phyloP scores from a whole-genome alignment of 2,113 vertebrate species.

The Ictalurus furcatus region DNA sequence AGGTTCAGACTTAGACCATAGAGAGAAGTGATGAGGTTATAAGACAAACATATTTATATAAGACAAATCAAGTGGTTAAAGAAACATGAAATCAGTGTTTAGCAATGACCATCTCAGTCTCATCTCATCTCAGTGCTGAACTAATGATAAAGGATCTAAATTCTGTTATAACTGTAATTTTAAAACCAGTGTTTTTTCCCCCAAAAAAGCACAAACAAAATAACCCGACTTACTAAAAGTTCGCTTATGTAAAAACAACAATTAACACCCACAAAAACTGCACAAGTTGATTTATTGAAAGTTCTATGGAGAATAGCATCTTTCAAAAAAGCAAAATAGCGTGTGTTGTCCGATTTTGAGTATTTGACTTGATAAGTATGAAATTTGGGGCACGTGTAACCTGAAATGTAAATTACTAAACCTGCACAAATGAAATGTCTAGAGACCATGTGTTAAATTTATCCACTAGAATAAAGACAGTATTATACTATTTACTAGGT shows the following conservation, averaged over 20 bases:
- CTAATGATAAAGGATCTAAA: neutral
- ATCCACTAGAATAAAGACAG: neutral
- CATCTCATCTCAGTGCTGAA: too few relatives aligned
- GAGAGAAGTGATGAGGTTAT: neutral
- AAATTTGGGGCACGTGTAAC: neutral
- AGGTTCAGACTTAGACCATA: neutral
- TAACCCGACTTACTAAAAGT: neutral
- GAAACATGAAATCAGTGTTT: neutral
- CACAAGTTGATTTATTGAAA: neutral
- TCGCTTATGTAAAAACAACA: neutral
- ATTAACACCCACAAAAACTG: too few relatives aligned
- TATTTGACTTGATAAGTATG: neutral
- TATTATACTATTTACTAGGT: neutral
- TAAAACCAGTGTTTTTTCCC: too few relatives aligned
- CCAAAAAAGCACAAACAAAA: too few relatives aligned
- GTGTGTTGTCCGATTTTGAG: neutral
- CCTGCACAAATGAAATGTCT: neutral
- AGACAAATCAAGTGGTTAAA: neutral
- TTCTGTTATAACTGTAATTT: neutral
- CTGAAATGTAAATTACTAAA: neutral
- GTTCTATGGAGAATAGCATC: neutral
- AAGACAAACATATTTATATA: neutral
- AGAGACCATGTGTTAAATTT: neutral
- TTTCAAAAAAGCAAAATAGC: neutral
- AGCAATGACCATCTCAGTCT: too few relatives aligned